These are phyloP conservation scores for Cordilura impudica DNA, from an alignment of 2,888 invertebrate species.

Conservation along the genomic window DNA sequence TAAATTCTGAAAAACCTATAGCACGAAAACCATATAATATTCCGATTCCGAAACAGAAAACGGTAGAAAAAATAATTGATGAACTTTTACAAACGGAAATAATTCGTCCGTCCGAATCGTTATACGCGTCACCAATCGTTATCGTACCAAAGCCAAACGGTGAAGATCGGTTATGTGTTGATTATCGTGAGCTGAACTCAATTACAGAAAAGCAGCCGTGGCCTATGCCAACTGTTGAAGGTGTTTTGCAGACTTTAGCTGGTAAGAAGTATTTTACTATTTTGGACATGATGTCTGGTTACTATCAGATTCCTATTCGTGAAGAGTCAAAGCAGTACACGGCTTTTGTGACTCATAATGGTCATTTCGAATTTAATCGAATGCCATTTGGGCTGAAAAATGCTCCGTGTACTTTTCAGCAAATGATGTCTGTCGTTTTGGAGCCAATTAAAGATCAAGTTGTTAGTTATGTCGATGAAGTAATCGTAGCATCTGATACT, in stretches of 20 bases:
- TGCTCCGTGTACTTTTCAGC: constrained; percentile 73
- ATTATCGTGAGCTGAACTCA: constrained; percentile 53
- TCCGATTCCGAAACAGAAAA: constrained; percentile 50
- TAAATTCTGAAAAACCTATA: constrained; percentile 31
- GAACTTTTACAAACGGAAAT: constrained; percentile 5
- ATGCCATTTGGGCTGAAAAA: constrained; percentile 48
- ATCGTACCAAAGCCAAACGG: constrained; percentile 67
- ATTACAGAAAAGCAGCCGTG: constrained; percentile 53
- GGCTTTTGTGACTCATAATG: neutral
- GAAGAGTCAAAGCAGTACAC: constrained; percentile 9
- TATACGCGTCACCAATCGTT: constrained; percentile 16
- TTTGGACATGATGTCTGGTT: constrained; percentile 9
- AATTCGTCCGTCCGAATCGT: constrained; percentile 3
- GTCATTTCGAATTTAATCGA: constrained; percentile 35
- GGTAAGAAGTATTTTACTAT: constrained; percentile 46
- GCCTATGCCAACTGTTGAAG: constrained; percentile 58
- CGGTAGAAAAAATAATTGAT: constrained; percentile 4
- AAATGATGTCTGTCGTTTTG: constrained; percentile 58
- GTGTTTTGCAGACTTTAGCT: constrained; percentile 69
- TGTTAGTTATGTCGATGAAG: constrained; percentile 25
- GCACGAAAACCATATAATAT: constrained; percentile 35
- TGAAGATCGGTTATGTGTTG: constrained; percentile 68
- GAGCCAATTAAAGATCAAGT: constrained; percentile 36
- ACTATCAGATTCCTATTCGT: constrained; percentile 12
- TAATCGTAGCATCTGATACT: constrained; percentile 5